Evolutionary conservation across 1,140 invertebrate genomes (phyloP).

Genomic region (Zaprionus inermis): DNA sequence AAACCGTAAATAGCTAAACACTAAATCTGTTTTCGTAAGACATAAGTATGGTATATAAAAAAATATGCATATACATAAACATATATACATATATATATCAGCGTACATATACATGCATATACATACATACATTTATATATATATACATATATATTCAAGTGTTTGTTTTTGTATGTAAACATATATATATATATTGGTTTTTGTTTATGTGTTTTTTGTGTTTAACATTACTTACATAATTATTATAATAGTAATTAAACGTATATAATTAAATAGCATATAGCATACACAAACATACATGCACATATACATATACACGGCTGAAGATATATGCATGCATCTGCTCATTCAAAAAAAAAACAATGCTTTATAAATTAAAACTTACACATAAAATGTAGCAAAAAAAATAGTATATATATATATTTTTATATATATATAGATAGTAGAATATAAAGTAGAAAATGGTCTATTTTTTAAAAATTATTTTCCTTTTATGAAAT

Average conservation of each 20-base stretch:
- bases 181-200: neutral
- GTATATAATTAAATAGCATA: constrained; percentile 48
- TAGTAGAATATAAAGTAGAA: constrained; percentile 39
- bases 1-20: constrained; percentile 70
- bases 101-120: constrained; percentile 21
- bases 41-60: constrained; percentile 58
- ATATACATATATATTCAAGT: constrained; percentile 38
- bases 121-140: constrained; percentile 34
- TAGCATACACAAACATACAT: constrained; percentile 23
- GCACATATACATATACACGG: constrained; percentile 46
- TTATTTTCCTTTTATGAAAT: constrained; percentile 63
- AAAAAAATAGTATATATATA: constrained; percentile 40
- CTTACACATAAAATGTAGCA: constrained; percentile 56
- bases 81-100: constrained; percentile 20
- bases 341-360: neutral
- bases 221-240: constrained; percentile 46
- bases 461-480: constrained; percentile 50
- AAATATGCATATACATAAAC: constrained; percentile 66
- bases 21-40: constrained; percentile 58
- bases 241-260: constrained; percentile 40
- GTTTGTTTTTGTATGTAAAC: neutral
- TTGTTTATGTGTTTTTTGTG: constrained; percentile 10
- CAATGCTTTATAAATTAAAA: constrained; percentile 57
- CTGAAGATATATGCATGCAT: constrained; percentile 24
- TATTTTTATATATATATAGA: constrained; percentile 18